Conservation (phyloP, 2,113 vertebrate genomes). For the Acanthochromis polyacanthus region DNA sequence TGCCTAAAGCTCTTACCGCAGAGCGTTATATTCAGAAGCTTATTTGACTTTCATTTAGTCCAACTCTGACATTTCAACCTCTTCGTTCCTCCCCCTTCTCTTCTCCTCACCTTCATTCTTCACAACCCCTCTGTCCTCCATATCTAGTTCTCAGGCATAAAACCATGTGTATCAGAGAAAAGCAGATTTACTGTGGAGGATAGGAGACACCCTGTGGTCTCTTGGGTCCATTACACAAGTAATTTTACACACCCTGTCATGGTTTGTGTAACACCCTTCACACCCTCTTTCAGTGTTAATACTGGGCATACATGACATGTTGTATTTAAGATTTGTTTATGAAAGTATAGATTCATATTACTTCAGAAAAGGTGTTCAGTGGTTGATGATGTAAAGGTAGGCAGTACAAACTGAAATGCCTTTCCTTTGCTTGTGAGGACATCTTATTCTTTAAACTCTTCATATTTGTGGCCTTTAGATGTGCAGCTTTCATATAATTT, state of each 20-base stretch:
- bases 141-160: constrained; percentile 15
- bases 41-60: constrained; percentile 58
- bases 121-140: not conserved
- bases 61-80: constrained; percentile 26
- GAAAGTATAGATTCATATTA: not conserved
- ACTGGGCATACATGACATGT: not conserved
- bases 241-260: not conserved
- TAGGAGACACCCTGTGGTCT: constrained; percentile 83
- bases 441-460: not conserved
- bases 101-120: not conserved
- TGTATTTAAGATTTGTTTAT: not conserved
- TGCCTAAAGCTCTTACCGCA: constrained; percentile 14
- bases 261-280: not conserved
- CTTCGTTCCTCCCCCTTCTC: not conserved
- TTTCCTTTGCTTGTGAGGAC: constrained; percentile 8
- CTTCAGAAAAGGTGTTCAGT: not conserved
- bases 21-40: constrained; percentile 3
- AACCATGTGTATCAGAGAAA: not conserved
- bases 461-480: constrained; percentile 31
- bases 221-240: constrained; percentile 48
- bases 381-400: not conserved
- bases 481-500: constrained; percentile 55
- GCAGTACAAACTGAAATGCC: not conserved
- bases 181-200: constrained; percentile 62
- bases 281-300: not conserved